Conservation (phyloP, 2,888 invertebrate species). For the Eupeodes latifasciatus region DNA sequence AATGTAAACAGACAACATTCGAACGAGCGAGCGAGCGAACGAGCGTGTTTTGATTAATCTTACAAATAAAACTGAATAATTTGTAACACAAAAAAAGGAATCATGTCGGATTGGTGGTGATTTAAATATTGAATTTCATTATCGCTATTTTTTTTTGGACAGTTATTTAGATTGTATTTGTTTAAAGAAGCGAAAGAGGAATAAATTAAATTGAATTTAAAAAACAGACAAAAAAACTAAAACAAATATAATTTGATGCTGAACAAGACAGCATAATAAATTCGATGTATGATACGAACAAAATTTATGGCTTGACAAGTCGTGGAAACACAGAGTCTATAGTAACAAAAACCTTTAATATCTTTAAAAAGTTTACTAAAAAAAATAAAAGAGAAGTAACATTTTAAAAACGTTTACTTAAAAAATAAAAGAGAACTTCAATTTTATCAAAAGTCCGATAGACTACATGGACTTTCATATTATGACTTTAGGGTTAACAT, state of each 20-base stretch:
- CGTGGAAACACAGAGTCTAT: too few relatives aligned
- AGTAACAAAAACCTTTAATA: too few relatives aligned
- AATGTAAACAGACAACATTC: slow-evolving; percentile 52
- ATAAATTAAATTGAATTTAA: neutral
- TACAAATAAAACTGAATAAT: slow-evolving; percentile 45
- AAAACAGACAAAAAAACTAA: neutral
- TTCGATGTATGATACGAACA: too few relatives aligned
- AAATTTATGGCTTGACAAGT: too few relatives aligned
- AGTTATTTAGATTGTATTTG: neutral
- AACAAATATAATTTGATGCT: neutral
- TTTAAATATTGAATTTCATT: slow-evolving; percentile 14
- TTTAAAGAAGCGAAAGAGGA: neutral
- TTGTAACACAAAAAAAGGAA: neutral
- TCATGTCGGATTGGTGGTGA: slow-evolving; percentile 21
- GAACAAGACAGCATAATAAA: too few relatives aligned
- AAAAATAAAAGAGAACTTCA: too few relatives aligned
- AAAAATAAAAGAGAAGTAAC: too few relatives aligned
- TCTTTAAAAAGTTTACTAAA: too few relatives aligned
- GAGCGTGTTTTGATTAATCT: slow-evolving; percentile 47
- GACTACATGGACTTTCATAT: too few relatives aligned
- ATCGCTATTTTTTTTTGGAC: neutral
- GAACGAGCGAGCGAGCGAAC: neutral
- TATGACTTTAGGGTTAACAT: too few relatives aligned
- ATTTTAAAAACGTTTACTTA: too few relatives aligned
- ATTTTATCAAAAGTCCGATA: too few relatives aligned